Evolutionary conservation across 2,113 vertebrate species (phyloP).

Genomic region (Etheostoma cragini): DNA sequence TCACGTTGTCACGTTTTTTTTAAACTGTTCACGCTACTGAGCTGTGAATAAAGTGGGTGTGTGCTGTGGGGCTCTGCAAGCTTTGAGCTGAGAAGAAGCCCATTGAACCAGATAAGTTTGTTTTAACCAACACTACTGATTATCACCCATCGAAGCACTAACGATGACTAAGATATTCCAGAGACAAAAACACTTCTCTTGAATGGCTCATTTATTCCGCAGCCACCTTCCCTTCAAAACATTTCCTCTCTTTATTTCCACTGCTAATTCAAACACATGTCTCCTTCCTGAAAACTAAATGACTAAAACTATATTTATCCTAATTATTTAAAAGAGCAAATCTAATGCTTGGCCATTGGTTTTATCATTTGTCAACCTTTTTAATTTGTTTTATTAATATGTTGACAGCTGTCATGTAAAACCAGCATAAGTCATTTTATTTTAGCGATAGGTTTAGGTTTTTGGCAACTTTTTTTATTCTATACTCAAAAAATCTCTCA

Average conservation of each 20-base stretch:
- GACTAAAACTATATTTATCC: background rate
- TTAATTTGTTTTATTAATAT: background rate
- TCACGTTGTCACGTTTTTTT: slow-evolving; percentile 39
- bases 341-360: no score
- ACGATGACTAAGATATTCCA: slow-evolving; percentile 55
- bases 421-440: background rate
- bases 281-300: background rate
- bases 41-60: slow-evolving; percentile 46
- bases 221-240: slow-evolving; percentile 21
- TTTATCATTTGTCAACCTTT: no score
- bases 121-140: slow-evolving; percentile 45
- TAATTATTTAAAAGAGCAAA: background rate
- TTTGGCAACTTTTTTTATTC: background rate
- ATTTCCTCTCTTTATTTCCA: slow-evolving; percentile 20
- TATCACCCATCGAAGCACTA: slow-evolving; percentile 27
- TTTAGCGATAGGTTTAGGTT: background rate
- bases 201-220: slow-evolving; percentile 46
- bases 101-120: slow-evolving; percentile 36
- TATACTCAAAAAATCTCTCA: no score
- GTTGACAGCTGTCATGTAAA: background rate
- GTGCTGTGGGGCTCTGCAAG: slow-evolving; percentile 31
- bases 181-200: slow-evolving; percentile 15
- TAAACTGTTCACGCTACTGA: slow-evolving; percentile 34
- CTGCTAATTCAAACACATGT: background rate
- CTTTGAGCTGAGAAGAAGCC: slow-evolving; percentile 37